These are phyloP conservation scores for Plestiodon gilberti DNA, from an alignment of 2,113 vertebrate species.

Conservation along the genomic window DNA sequence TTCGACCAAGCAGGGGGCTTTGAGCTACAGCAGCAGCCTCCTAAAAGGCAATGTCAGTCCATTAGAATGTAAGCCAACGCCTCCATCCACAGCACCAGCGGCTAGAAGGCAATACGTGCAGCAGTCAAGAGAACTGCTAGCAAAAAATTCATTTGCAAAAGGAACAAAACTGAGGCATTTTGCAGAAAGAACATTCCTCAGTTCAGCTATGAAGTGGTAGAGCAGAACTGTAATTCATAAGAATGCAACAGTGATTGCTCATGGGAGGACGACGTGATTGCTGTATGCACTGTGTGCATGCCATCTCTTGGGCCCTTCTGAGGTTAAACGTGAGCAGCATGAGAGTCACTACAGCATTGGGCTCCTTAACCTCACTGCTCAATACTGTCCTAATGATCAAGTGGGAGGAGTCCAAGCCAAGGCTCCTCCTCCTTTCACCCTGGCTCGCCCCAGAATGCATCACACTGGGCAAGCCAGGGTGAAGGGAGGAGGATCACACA, in stretches of 20 bases:
- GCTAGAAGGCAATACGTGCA: too few relatives aligned
- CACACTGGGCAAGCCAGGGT: too few relatives aligned
- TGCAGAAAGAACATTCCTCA: not conserved
- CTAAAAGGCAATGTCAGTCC: not conserved
- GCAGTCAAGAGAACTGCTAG: not conserved
- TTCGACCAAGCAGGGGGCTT: not conserved
- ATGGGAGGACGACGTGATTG: not conserved
- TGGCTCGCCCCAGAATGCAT: too few relatives aligned
- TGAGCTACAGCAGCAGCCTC: not conserved
- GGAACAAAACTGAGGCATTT: not conserved
- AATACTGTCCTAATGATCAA: too few relatives aligned
- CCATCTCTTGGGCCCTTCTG: not conserved
- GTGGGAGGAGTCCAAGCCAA: not conserved
- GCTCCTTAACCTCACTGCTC: not conserved
- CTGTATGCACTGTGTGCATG: too few relatives aligned
- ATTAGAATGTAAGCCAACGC: not conserved
- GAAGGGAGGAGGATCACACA: too few relatives aligned
- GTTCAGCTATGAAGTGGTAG: too few relatives aligned
- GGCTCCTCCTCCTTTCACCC: too few relatives aligned
- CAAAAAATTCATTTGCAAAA: too few relatives aligned
- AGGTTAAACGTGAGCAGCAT: not conserved
- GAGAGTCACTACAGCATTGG: not conserved
- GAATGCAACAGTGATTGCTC: not conserved
- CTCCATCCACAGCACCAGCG: not conserved
- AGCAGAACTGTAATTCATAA: too few relatives aligned